Evolutionary conservation across 2,797 vertebrate species (phyloP).

Genomic region (Cryptoblepharus egeriae): DNA sequence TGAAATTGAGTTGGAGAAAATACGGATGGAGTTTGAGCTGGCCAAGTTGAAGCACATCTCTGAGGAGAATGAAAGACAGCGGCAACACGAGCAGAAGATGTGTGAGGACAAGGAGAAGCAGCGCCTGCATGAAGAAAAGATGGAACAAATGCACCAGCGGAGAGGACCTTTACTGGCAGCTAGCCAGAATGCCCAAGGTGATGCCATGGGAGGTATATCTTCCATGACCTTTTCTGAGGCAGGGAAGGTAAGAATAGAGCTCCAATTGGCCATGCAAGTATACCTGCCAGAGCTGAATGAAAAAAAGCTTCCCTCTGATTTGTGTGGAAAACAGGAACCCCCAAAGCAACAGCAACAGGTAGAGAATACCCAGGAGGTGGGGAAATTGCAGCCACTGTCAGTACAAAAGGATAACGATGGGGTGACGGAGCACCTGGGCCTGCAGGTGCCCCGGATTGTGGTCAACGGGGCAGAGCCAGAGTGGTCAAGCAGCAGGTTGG

Average conservation of each 20-base stretch:
- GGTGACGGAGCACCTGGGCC: conserved; percentile 19
- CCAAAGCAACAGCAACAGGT: neutral
- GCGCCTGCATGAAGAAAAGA: conserved; percentile 61
- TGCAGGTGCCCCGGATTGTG: conserved; percentile 9
- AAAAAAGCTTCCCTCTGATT: neutral
- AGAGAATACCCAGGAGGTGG: neutral
- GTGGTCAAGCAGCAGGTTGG: conserved; percentile 29
- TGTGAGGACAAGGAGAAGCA: conserved; percentile 64
- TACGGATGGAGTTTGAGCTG: conserved; percentile 67
- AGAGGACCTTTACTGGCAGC: neutral
- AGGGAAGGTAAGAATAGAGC: conserved; percentile 23
- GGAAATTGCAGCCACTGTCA: neutral
- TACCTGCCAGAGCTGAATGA: conserved; percentile 10
- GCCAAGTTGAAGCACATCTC: conserved; percentile 53
- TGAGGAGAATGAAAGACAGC: conserved; percentile 59
- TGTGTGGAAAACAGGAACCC: neutral
- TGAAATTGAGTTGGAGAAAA: conserved; percentile 59
- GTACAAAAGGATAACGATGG: neutral
- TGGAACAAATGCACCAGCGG: conserved; percentile 52
- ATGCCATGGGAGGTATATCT: neutral
- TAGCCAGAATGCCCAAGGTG: neutral
- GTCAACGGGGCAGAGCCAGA: conserved; percentile 20
- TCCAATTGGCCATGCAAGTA: conserved; percentile 10
- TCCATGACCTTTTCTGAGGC: neutral
- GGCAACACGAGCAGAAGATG: conserved; percentile 58